phyloP scores from a whole-genome alignment of 1,140 invertebrate genomes.

The Drosophila kurseongensis region DNA sequence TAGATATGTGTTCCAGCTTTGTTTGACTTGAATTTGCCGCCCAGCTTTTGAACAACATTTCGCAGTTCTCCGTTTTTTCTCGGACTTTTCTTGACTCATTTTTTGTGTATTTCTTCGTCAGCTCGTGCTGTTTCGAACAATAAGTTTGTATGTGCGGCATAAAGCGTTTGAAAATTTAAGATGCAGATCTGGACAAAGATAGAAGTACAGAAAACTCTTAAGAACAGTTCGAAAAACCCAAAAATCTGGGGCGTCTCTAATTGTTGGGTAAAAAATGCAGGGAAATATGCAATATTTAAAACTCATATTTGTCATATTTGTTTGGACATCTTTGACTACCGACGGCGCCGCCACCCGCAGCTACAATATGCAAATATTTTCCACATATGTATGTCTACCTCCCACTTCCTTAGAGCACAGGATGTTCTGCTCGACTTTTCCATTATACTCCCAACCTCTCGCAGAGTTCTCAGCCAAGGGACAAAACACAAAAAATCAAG shows the following conservation, averaged over 20 bases:
- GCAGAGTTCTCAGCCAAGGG: slow-evolving; percentile 10
- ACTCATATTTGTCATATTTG: slow-evolving; percentile 75
- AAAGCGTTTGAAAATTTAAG: slow-evolving; percentile 61
- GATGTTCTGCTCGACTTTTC: slow-evolving; percentile 21
- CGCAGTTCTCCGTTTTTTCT: slow-evolving; percentile 26
- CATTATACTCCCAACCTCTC: slow-evolving; percentile 17
- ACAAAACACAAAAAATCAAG: slow-evolving; percentile 35
- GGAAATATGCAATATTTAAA: slow-evolving; percentile 20
- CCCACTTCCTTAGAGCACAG: slow-evolving; percentile 30
- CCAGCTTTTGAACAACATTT: slow-evolving; percentile 53
- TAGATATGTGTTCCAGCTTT: slow-evolving; percentile 33
- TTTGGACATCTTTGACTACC: slow-evolving; percentile 61
- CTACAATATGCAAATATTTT: slow-evolving; percentile 72
- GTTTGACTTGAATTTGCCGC: slow-evolving; percentile 66
- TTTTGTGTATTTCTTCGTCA: slow-evolving; percentile 22
- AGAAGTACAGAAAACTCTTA: slow-evolving; percentile 1
- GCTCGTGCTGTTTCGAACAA: slow-evolving; percentile 68
- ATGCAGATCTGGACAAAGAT: slow-evolving; percentile 27
- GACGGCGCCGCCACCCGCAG: slow-evolving; percentile 38
- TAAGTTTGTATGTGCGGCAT: slow-evolving; percentile 41
- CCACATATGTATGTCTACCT: slow-evolving; percentile 60
- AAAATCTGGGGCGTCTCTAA: slow-evolving; percentile 64
- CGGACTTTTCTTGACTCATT: slow-evolving; percentile 51
- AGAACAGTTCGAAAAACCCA: slow-evolving; percentile 14
- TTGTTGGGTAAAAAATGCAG: slow-evolving; percentile 36